Conservation (phyloP, 2,797 vertebrate species). For the Crenichthys baileyi region DNA sequence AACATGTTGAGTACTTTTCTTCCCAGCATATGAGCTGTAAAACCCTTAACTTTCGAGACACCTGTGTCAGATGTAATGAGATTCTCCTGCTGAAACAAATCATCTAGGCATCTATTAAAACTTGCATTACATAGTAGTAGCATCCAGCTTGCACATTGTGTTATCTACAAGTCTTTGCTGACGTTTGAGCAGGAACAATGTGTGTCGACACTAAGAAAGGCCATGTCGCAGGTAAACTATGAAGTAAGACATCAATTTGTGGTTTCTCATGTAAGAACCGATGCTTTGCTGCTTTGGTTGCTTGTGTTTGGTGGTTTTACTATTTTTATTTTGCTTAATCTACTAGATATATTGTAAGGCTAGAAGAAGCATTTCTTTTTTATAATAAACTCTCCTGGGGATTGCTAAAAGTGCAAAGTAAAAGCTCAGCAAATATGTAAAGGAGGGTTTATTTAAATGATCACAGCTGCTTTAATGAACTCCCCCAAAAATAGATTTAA, state of each 20-base stretch:
- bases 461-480: not conserved
- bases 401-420: slow-evolving; percentile 1
- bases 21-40: not conserved
- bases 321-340: not conserved
- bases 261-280: not conserved
- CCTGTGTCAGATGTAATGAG: not conserved
- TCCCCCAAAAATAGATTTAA: not conserved
- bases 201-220: not conserved
- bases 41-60: not conserved
- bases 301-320: not conserved
- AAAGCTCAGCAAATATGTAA: not conserved
- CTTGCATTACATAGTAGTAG: not conserved
- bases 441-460: not conserved
- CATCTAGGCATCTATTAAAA: not conserved
- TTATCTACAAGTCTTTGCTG: not conserved
- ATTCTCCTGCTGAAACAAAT: not conserved
- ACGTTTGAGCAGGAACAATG: not conserved
- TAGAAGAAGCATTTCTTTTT: slow-evolving; percentile 3
- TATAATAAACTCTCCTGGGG: not conserved
- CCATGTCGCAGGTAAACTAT: not conserved
- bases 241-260: not conserved
- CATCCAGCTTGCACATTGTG: too few relatives aligned
- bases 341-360: not conserved
- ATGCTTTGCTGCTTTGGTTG: not conserved
- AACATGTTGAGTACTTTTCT: not conserved